Conservation (phyloP, 2,888 invertebrate species). For the Spialia ferax region DNA sequence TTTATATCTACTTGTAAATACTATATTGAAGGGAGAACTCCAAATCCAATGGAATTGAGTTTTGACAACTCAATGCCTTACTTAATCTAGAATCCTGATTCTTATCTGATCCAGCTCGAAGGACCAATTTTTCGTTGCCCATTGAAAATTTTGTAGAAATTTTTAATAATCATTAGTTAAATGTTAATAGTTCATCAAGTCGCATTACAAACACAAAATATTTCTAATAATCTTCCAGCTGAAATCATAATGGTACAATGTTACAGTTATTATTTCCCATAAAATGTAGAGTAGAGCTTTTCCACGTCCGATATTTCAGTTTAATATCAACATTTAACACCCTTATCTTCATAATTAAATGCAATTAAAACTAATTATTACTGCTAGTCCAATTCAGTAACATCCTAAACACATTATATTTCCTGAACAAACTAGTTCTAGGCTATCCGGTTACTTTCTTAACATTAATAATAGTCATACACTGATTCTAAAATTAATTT, state of each 20-base stretch:
- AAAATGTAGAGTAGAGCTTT: not conserved
- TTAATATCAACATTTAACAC: not conserved
- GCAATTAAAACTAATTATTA: conserved; percentile 4
- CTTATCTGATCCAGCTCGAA: not conserved
- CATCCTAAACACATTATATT: conserved; percentile 22
- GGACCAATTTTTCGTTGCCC: too few relatives aligned
- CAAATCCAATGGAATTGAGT: too few relatives aligned
- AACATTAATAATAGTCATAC: not conserved
- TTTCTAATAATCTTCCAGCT: too few relatives aligned
- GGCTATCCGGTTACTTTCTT: conserved; percentile 14
- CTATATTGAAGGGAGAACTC: too few relatives aligned
- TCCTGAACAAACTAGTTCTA: conserved; percentile 27
- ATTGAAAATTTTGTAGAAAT: too few relatives aligned
- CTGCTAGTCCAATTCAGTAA: not conserved
- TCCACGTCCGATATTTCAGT: not conserved
- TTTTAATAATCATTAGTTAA: too few relatives aligned
- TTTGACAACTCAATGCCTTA: too few relatives aligned
- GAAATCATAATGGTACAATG: too few relatives aligned
- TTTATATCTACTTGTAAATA: too few relatives aligned
- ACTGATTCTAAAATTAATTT: conserved; percentile 3
- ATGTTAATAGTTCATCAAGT: too few relatives aligned
- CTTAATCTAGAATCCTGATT: too few relatives aligned
- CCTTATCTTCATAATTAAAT: conserved; percentile 6
- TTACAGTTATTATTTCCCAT: not conserved
- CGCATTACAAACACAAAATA: too few relatives aligned